phyloP scores from a whole-genome alignment of 2,888 invertebrate genomes.

The Anthophora plumipes region DNA sequence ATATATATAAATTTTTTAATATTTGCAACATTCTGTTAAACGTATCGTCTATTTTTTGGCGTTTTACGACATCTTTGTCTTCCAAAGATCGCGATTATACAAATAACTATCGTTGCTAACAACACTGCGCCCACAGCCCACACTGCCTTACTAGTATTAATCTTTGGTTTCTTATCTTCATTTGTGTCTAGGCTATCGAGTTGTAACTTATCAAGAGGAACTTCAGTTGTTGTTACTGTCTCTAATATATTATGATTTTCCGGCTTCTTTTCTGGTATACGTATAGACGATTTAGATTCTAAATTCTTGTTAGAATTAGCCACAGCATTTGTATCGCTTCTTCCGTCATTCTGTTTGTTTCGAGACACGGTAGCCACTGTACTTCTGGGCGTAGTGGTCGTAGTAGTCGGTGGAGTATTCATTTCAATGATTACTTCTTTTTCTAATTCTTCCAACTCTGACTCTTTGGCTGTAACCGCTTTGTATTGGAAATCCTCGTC shows the following conservation, averaged over 20 bases:
- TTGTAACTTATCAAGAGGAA: constrained; percentile 41
- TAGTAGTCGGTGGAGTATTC: constrained; percentile 71
- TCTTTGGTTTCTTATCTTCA: constrained; percentile 69
- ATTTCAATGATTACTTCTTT: constrained; percentile 68
- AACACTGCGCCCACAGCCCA: constrained; percentile 80
- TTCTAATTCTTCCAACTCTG: constrained; percentile 73
- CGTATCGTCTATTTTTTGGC: constrained; percentile 82
- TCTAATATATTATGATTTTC: constrained; percentile 8
- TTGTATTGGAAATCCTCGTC: constrained; percentile 65
- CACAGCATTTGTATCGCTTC: not conserved
- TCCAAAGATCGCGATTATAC: constrained; percentile 80
- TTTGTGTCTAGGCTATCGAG: constrained; percentile 17
- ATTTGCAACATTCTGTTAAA: constrained; percentile 62
- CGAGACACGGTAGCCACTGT: constrained; percentile 28
- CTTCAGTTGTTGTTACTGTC: constrained; percentile 17
- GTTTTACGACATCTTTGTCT: constrained; percentile 79
- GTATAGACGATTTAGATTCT: constrained; percentile 46
- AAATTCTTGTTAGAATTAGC: constrained; percentile 20
- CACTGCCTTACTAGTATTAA: constrained; percentile 78
- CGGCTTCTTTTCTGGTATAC: constrained; percentile 24
- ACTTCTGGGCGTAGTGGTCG: constrained; percentile 61
- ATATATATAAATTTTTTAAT: constrained; percentile 30
- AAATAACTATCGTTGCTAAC: constrained; percentile 77
- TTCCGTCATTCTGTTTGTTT: constrained; percentile 23
- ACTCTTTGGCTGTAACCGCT: constrained; percentile 62